phyloP scores from a whole-genome alignment of 2,113 vertebrate genomes.

The Anolis sagrei region DNA sequence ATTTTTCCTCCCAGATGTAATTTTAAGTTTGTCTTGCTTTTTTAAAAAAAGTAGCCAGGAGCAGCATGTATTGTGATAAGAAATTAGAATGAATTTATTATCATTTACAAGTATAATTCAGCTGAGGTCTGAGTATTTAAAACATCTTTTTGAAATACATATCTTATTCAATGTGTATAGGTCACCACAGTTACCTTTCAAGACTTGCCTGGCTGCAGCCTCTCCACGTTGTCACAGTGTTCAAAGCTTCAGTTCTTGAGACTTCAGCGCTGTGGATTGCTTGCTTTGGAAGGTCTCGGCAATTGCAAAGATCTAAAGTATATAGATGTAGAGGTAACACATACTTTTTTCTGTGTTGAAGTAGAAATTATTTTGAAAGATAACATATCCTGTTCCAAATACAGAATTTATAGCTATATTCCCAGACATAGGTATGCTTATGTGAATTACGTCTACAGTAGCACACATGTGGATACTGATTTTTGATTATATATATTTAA shows the following conservation, averaged over 20 bases:
- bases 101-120: background rate
- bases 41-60: no score
- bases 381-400: background rate
- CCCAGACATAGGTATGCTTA: background rate
- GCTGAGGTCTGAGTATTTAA: background rate
- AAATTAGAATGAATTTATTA: background rate
- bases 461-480: background rate
- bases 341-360: conserved; percentile 11
- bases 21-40: conserved; percentile 1
- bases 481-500: background rate
- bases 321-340: conserved; percentile 86
- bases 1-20: background rate
- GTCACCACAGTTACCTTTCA: conserved; percentile 84
- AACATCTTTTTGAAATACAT: conserved; percentile 15
- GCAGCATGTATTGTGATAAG: background rate
- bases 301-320: conserved; percentile 80
- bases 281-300: conserved; percentile 81
- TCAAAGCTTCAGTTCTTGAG: conserved; percentile 82
- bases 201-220: conserved; percentile 83
- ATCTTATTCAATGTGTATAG: conserved; percentile 71
- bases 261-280: conserved; percentile 85
- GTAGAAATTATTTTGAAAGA: background rate
- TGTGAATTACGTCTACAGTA: background rate
- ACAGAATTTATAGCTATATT: background rate
- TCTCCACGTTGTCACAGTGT: conserved; percentile 85